phyloP scores from a whole-genome alignment of 2,797 vertebrate species.

The Lepilemur septentrionalis region DNA sequence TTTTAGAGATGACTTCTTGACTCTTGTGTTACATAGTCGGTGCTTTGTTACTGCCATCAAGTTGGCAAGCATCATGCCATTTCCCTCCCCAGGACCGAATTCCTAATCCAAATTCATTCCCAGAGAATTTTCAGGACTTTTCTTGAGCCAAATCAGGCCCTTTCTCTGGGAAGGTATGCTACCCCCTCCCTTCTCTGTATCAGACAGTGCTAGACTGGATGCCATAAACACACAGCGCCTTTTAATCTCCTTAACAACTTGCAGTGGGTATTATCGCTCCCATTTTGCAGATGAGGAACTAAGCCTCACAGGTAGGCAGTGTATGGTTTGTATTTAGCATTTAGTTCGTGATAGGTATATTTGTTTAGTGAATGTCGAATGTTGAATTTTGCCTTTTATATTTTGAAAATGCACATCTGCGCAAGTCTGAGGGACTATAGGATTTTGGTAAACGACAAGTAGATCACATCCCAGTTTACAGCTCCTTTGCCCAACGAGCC shows the following conservation, averaged over 20 bases:
- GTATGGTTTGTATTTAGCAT: background rate
- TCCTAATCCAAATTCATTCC: background rate
- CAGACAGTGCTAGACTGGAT: background rate
- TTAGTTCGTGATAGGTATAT: background rate
- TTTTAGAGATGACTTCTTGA: background rate
- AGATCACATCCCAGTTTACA: background rate
- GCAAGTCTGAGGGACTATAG: background rate
- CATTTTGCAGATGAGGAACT: background rate
- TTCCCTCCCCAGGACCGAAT: background rate
- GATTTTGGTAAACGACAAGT: background rate
- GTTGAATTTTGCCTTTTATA: background rate
- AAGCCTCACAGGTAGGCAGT: background rate
- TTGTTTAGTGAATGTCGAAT: background rate
- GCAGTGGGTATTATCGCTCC: background rate
- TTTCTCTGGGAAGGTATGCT: background rate
- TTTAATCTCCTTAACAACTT: background rate
- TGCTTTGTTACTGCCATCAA: background rate
- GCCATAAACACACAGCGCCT: background rate
- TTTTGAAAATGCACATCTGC: background rate
- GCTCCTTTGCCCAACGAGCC: background rate
- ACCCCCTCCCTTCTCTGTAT: background rate
- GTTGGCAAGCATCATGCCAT: background rate
- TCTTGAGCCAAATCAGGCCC: background rate
- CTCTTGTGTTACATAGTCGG: fast-evolving
- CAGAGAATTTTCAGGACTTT: background rate